A percentile compares a stretch with the other conserved stretches of the same genome.
These are phyloP conservation scores for Danaus plexippus DNA, from an alignment of 1,140 invertebrate species.

Conservation along the genomic window DNA sequence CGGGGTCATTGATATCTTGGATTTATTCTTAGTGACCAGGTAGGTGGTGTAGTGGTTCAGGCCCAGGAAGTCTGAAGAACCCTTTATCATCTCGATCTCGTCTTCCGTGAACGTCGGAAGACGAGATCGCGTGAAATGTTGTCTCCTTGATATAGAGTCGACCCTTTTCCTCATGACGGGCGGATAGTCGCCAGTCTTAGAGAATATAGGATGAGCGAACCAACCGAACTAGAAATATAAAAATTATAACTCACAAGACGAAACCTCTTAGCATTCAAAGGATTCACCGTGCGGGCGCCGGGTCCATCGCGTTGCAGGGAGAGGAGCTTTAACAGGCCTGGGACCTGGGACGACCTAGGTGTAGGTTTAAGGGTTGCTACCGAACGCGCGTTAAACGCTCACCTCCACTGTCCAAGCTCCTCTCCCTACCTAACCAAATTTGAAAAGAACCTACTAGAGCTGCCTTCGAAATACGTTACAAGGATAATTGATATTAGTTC, in stretches of 20 bases:
- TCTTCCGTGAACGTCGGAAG: conserved; percentile 68
- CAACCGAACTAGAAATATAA: conserved; percentile 72
- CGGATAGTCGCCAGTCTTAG: conserved; percentile 75
- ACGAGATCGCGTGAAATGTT: conserved; percentile 69
- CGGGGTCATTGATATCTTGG: conserved; percentile 30
- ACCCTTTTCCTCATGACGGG: conserved; percentile 72
- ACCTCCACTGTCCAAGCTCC: too few relatives aligned
- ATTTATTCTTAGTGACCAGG: conserved; percentile 25
- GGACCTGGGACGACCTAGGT: too few relatives aligned
- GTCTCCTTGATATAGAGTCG: conserved; percentile 67
- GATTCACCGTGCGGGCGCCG: too few relatives aligned
- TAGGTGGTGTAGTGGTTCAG: conserved; percentile 74
- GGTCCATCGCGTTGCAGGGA: too few relatives aligned
- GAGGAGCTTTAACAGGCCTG: too few relatives aligned
- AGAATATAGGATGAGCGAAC: conserved; percentile 76
- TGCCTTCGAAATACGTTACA: too few relatives aligned
- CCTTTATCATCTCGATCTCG: conserved; percentile 64
- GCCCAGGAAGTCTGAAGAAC: conserved; percentile 72
- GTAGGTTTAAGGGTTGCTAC: too few relatives aligned
- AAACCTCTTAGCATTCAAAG: too few relatives aligned
- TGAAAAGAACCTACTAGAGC: too few relatives aligned
- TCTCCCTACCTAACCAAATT: too few relatives aligned
- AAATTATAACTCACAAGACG: conserved; percentile 8
- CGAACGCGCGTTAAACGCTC: too few relatives aligned
- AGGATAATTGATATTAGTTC: too few relatives aligned